Percentiles rank a stretch among this genome's conserved stretches.
These are phyloP conservation scores for Mobula hypostoma DNA, from an alignment of 2,113 vertebrate species.

Conservation along the genomic window DNA sequence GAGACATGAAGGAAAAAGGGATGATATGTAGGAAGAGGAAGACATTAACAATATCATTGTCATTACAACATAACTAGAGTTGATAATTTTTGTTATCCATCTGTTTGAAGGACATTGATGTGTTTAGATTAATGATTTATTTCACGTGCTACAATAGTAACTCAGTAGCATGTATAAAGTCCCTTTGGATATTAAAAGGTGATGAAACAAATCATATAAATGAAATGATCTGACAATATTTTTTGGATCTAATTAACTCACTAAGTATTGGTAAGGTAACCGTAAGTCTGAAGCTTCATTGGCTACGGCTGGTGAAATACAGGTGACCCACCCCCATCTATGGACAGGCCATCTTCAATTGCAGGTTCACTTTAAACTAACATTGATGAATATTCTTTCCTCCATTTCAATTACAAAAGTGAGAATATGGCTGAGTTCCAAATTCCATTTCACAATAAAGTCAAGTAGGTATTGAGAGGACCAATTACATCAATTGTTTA, in stretches of 20 bases:
- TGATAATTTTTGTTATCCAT: background rate
- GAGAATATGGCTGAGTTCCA: conserved; percentile 6
- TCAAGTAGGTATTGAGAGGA: background rate
- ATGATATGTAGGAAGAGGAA: too few species aligned
- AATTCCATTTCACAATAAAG: background rate
- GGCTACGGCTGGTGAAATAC: background rate
- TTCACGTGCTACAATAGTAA: background rate
- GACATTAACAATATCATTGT: too few species aligned
- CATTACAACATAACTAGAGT: background rate
- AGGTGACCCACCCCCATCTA: background rate
- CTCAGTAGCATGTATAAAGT: background rate
- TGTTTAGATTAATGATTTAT: background rate
- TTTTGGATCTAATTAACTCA: conserved; percentile 1
- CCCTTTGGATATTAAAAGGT: background rate
- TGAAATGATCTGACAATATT: background rate
- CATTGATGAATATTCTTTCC: conserved; percentile 13
- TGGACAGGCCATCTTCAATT: background rate
- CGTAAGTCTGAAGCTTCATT: background rate
- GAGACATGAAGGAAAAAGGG: too few species aligned
- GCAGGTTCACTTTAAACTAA: background rate
- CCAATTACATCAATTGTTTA: background rate
- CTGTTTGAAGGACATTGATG: background rate
- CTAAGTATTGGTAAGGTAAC: background rate
- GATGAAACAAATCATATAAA: background rate
- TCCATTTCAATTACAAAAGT: conserved; percentile 5